These are phyloP conservation scores for Chelmon rostratus DNA, from an alignment of 2,797 vertebrate species.

Conservation along the genomic window DNA sequence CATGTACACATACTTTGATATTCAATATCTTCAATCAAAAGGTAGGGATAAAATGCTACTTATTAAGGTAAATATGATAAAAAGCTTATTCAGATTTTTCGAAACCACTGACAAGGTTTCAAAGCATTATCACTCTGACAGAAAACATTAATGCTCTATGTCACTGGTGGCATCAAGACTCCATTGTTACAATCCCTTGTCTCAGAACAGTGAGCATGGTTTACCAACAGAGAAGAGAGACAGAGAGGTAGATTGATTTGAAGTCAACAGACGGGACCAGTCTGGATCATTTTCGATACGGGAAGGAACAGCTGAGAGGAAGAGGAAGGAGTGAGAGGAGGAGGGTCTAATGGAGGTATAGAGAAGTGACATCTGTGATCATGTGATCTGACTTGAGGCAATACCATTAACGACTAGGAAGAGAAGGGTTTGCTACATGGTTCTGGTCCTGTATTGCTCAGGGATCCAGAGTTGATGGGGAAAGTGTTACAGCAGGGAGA, in stretches of 20 bases:
- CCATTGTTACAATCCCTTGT: slow-evolving; percentile 86
- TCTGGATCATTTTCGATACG: slow-evolving; percentile 76
- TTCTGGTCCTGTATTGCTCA: slow-evolving; percentile 83
- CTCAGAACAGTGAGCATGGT: slow-evolving; percentile 80
- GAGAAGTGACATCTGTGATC: slow-evolving; percentile 74
- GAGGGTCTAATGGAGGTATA: slow-evolving; percentile 68
- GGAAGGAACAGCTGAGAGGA: slow-evolving; percentile 65
- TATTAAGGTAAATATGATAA: slow-evolving; percentile 74
- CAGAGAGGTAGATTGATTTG: slow-evolving; percentile 95
- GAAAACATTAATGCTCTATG: slow-evolving; percentile 85
- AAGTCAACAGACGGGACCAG: slow-evolving; percentile 86
- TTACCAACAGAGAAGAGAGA: slow-evolving; percentile 86
- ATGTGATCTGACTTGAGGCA: slow-evolving; percentile 73
- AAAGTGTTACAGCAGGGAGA: slow-evolving; percentile 59
- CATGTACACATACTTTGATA: slow-evolving; percentile 63
- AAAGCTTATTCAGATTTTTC: slow-evolving; percentile 93
- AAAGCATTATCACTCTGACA: slow-evolving; percentile 73
- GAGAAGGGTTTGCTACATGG: slow-evolving; percentile 88
- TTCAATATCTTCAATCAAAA: slow-evolving; percentile 75
- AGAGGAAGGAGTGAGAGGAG: slow-evolving; percentile 48
- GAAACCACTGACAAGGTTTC: slow-evolving; percentile 75
- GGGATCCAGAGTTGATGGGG: slow-evolving; percentile 63
- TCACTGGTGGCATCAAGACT: slow-evolving; percentile 84
- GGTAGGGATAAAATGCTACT: slow-evolving; percentile 84
- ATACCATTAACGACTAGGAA: slow-evolving; percentile 73